phyloP scores from a whole-genome alignment of 2,888 invertebrate genomes.

The Melinaea menophilus region DNA sequence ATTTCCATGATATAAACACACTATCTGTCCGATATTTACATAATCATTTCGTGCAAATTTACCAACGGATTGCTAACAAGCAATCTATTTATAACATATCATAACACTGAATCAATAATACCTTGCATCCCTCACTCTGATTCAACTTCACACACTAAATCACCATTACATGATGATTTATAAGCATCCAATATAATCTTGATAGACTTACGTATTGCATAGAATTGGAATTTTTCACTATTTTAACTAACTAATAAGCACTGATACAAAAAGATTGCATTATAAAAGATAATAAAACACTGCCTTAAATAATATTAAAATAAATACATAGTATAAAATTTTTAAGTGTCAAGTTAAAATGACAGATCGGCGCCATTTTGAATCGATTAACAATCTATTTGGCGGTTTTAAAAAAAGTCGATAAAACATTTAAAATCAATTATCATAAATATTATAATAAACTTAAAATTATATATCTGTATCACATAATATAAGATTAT shows the following conservation, averaged over 20 bases:
- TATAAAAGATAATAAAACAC: too few relatives aligned
- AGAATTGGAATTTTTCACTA: conserved; percentile 15
- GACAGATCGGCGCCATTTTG: too few relatives aligned
- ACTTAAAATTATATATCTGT: conserved; percentile 56
- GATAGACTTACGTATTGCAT: conserved; percentile 27
- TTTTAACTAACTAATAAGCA: conserved; percentile 8
- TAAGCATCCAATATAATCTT: conserved; percentile 27
- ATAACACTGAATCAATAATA: conserved; percentile 11
- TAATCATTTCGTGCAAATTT: conserved; percentile 38
- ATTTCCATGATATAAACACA: conserved; percentile 71
- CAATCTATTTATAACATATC: too few relatives aligned
- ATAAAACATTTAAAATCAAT: too few relatives aligned
- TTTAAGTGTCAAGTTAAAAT: too few relatives aligned
- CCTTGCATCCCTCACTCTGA: conserved; percentile 45
- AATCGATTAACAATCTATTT: too few relatives aligned
- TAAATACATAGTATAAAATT: too few relatives aligned
- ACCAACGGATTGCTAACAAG: conserved; percentile 7
- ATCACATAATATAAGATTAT: conserved; percentile 73
- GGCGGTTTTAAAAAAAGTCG: too few relatives aligned
- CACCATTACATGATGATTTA: conserved; percentile 60
- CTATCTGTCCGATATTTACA: conserved; percentile 68
- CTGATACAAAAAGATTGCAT: too few relatives aligned
- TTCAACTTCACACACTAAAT: conserved; percentile 50
- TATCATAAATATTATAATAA: conserved; percentile 28
- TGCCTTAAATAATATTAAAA: too few relatives aligned